Evolutionary conservation across 1,140 invertebrate species (phyloP).

Genomic region (Goniozus legneri): DNA sequence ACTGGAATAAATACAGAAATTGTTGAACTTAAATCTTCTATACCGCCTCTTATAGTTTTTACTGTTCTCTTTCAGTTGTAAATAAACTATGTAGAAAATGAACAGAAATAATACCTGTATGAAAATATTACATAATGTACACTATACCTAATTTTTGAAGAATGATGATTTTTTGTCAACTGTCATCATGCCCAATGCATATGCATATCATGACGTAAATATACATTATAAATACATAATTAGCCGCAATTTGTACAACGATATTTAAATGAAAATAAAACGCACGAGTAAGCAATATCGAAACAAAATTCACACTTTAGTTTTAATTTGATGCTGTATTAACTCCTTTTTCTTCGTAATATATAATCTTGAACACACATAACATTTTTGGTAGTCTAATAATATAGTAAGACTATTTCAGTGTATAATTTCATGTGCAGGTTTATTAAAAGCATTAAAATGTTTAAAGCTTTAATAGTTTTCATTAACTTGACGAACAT

Average conservation of each 20-base stretch:
- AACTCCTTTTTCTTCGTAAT: slow-evolving; percentile 20
- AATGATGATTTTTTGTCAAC: neutral
- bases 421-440: slow-evolving; percentile 14
- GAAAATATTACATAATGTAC: neutral
- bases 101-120: slow-evolving; percentile 6
- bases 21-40: no score
- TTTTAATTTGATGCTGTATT: neutral
- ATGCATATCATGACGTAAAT: slow-evolving; percentile 10
- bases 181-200: neutral
- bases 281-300: no score
- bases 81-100: no score
- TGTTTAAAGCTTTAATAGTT: neutral
- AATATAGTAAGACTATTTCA: slow-evolving; percentile 13
- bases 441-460: neutral
- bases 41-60: no score
- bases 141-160: neutral
- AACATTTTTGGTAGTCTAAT: neutral
- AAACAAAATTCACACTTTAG: neutral
- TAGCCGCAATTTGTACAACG: neutral
- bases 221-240: slow-evolving; percentile 1
- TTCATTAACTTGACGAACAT: neutral
- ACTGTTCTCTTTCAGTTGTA: no score
- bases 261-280: neutral
- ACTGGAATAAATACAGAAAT: no score
- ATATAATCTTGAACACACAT: slow-evolving; percentile 23